Evolutionary conservation across 2,888 invertebrate species (phyloP).

Genomic region (Thelaira solivaga): DNA sequence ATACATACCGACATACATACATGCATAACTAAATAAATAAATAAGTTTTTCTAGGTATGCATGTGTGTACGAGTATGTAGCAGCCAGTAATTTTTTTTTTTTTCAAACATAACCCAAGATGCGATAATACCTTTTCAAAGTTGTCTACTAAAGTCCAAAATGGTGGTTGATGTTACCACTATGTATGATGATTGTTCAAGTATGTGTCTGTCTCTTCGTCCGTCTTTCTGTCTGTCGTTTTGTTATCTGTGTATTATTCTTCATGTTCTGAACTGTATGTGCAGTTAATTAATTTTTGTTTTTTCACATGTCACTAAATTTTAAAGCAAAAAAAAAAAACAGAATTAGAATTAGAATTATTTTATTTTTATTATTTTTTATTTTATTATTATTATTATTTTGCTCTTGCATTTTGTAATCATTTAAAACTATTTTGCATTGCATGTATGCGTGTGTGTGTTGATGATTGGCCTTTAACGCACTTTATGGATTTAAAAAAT

Average conservation of each 20-base stretch:
- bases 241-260: background rate
- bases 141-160: conserved; percentile 54
- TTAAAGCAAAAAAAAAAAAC: too few relatives aligned
- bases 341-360: too few relatives aligned
- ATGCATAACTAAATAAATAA: background rate
- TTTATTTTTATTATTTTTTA: too few relatives aligned
- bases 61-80: conserved; percentile 1
- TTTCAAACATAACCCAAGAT: conserved; percentile 35
- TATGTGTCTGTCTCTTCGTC: background rate
- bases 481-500: too few relatives aligned
- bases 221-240: too few relatives aligned
- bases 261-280: conserved; percentile 43
- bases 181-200: conserved; percentile 6
- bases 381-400: too few relatives aligned
- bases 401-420: too few relatives aligned
- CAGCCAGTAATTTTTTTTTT: too few relatives aligned
- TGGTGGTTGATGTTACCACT: conserved; percentile 32
- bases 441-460: too few relatives aligned
- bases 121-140: conserved; percentile 59
- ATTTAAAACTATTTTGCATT: too few relatives aligned
- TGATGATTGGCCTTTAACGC: too few relatives aligned
- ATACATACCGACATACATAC: background rate
- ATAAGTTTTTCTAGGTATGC: background rate
- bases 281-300: conserved; percentile 65
- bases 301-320: conserved; percentile 44